Conservation (phyloP, 2,113 vertebrate species). For the Anhinga anhinga region DNA sequence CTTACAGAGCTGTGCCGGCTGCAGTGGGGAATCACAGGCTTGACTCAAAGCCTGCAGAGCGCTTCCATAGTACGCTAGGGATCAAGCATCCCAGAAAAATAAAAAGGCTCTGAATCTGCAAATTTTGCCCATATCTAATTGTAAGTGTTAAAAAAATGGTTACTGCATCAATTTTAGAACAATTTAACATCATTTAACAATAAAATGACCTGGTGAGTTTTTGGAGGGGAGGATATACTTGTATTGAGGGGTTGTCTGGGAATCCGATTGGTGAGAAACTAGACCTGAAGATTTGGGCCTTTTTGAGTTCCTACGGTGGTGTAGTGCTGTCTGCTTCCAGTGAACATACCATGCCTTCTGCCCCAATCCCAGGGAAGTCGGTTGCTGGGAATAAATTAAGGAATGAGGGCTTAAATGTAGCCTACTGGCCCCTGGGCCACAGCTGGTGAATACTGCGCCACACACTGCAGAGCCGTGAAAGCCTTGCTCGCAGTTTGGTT, state of each 20-base stretch:
- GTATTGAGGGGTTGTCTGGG: not conserved
- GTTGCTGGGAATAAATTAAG: not conserved
- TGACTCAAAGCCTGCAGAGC: not conserved
- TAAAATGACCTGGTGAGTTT: not conserved
- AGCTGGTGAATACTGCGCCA: not conserved
- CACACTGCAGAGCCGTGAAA: not conserved
- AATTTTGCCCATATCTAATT: not conserved
- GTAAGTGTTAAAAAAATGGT: not conserved
- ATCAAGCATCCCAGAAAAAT: not conserved
- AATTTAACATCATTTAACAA: not conserved
- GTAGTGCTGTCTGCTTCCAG: not conserved
- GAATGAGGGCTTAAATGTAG: not conserved
- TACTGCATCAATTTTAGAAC: not conserved
- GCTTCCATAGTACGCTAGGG: fast-evolving
- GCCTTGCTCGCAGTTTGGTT: not conserved
- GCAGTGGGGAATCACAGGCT: not conserved
- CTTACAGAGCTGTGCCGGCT: fast-evolving
- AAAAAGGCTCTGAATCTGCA: not conserved
- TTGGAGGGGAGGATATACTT: not conserved
- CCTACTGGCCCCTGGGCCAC: not conserved
- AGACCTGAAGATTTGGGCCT: not conserved
- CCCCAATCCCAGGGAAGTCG: fast-evolving
- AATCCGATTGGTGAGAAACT: not conserved
- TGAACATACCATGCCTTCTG: not conserved
- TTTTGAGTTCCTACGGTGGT: not conserved